Conservation (phyloP, 2,113 vertebrate genomes). For the Spea multiplicata region DNA sequence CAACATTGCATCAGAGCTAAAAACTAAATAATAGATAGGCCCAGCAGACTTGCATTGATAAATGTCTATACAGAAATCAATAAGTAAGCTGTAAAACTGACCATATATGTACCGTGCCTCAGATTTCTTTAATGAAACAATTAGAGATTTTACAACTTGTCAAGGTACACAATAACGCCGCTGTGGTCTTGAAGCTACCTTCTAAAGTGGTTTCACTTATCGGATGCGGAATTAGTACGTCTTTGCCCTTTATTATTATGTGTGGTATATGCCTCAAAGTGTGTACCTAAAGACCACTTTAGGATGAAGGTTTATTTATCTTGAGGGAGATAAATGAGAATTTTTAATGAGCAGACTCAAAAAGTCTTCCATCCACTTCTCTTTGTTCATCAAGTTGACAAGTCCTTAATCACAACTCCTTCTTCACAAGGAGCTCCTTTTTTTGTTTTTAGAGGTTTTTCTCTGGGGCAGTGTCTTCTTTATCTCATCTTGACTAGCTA, state of each 20-base stretch:
- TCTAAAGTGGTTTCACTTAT: not conserved
- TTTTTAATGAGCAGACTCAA: not conserved
- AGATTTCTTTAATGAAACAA: slow-evolving; percentile 1
- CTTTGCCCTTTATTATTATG: not conserved
- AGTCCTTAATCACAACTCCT: not conserved
- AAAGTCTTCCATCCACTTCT: not conserved
- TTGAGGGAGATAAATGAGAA: not conserved
- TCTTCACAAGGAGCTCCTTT: not conserved
- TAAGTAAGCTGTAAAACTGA: slow-evolving; percentile 5
- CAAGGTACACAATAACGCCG: not conserved
- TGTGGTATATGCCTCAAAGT: not conserved
- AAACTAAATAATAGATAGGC: slow-evolving; percentile 43
- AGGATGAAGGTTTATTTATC: not conserved
- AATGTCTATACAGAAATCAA: slow-evolving; percentile 31
- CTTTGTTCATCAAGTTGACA: slow-evolving; percentile 2
- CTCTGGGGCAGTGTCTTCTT: not conserved
- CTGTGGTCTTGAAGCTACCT: not conserved
- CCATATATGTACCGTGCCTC: not conserved
- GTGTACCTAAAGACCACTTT: too few species aligned
- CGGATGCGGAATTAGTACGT: not conserved
- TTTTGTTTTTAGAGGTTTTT: not conserved
- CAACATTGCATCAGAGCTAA: slow-evolving; percentile 17
- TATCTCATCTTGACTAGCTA: not conserved
- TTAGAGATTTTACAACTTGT: not conserved
- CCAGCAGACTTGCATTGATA: slow-evolving; percentile 16